Conservation (phyloP, 2,888 invertebrate species). For the Hydrotaea diabolus region DNA sequence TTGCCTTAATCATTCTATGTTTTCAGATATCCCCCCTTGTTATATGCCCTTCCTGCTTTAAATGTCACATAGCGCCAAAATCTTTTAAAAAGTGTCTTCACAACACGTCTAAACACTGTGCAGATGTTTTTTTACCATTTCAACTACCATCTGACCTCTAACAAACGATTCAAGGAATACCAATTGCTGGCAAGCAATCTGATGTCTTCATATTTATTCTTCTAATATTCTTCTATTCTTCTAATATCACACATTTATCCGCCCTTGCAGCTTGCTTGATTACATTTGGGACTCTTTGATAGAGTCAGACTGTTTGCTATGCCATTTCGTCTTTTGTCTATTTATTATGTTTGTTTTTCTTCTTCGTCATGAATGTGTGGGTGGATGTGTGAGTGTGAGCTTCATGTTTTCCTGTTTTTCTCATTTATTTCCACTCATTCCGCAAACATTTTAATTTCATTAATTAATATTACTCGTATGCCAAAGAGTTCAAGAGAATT, state of each 20-base stretch:
- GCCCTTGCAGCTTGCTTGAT: background rate
- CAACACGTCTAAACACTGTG: too few species aligned
- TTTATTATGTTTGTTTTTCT: background rate
- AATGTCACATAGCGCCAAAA: too few species aligned
- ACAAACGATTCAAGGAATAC: background rate
- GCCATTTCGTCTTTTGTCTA: background rate
- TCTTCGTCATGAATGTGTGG: background rate
- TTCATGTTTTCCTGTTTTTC: slow-evolving; percentile 4
- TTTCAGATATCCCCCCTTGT: too few species aligned
- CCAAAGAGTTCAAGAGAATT: slow-evolving; percentile 60
- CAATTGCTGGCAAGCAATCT: background rate
- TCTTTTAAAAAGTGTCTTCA: too few species aligned
- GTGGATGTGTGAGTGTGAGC: background rate
- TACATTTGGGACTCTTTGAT: background rate
- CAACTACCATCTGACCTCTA: too few species aligned
- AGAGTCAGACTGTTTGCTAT: background rate
- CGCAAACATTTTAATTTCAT: slow-evolving; percentile 50
- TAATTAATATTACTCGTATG: slow-evolving; percentile 67
- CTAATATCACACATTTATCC: background rate
- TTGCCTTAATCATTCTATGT: too few species aligned
- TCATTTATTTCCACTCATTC: slow-evolving; percentile 43
- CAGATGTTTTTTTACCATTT: too few species aligned
- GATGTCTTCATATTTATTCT: background rate
- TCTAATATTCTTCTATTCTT: background rate
- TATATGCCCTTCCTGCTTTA: too few species aligned